Evolutionary conservation across 2,797 vertebrate species (phyloP).

Genomic region (Sciurus carolinensis): DNA sequence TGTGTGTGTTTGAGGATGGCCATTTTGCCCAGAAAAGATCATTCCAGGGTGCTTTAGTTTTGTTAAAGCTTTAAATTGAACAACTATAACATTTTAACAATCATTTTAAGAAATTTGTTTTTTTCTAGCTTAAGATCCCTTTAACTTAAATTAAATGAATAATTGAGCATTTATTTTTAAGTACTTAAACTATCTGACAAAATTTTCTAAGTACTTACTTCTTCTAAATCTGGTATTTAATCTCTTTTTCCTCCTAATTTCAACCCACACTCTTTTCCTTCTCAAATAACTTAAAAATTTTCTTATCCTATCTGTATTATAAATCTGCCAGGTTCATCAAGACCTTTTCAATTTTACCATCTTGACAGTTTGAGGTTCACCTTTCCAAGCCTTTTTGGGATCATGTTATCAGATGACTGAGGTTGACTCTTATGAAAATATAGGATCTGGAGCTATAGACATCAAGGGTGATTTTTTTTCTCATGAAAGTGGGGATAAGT

Average conservation of each 20-base stretch:
- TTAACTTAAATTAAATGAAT: slow-evolving; percentile 53
- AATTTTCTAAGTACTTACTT: slow-evolving; percentile 32
- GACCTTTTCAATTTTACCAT: background rate
- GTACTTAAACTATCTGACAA: slow-evolving; percentile 16
- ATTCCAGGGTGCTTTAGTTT: slow-evolving; percentile 18
- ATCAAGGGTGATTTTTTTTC: background rate
- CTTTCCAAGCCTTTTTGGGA: slow-evolving; percentile 29
- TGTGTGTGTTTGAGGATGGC: background rate
- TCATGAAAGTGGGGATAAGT: background rate
- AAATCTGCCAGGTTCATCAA: background rate
- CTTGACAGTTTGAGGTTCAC: background rate
- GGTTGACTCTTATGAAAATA: background rate
- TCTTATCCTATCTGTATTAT: background rate
- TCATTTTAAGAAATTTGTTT: slow-evolving; percentile 11
- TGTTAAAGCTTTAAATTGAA: slow-evolving; percentile 44
- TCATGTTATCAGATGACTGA: background rate
- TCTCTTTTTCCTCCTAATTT: background rate
- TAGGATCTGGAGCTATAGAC: background rate
- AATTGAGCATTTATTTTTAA: slow-evolving; percentile 69
- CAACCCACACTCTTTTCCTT: background rate
- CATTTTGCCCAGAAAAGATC: slow-evolving; percentile 42
- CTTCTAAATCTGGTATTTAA: slow-evolving; percentile 29
- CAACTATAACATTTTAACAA: slow-evolving; percentile 39
- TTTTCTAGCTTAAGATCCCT: background rate
- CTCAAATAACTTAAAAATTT: background rate